A percentile compares a stretch with the other conserved stretches of the same genome.
phyloP scores from a whole-genome alignment of 2,113 vertebrate genomes.

The human (Homo sapiens) region GRCh38 chr3:192803501-192804000 shows the following conservation, averaged over 20 bases:
- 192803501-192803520: neutral
- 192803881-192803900: neutral
- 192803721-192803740: neutral
- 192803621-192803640: slow-evolving; percentile 40
- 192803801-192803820: neutral
- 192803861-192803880: neutral
- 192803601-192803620: slow-evolving; percentile 6
- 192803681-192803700: neutral
- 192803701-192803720: neutral
- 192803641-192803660: neutral
- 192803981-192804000: slow-evolving; percentile 6
- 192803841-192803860: neutral
- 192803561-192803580: neutral
- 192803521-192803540: neutral
- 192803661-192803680: neutral
- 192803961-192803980: neutral
- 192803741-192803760: neutral
- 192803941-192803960: neutral
- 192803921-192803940: neutral
- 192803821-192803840: neutral
- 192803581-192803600: neutral
- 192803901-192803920: neutral
- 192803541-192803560: neutral
- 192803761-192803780: neutral
- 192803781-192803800: neutral